Conservation (phyloP, 2,113 vertebrate genomes). For the Oceanodroma tethys region DNA sequence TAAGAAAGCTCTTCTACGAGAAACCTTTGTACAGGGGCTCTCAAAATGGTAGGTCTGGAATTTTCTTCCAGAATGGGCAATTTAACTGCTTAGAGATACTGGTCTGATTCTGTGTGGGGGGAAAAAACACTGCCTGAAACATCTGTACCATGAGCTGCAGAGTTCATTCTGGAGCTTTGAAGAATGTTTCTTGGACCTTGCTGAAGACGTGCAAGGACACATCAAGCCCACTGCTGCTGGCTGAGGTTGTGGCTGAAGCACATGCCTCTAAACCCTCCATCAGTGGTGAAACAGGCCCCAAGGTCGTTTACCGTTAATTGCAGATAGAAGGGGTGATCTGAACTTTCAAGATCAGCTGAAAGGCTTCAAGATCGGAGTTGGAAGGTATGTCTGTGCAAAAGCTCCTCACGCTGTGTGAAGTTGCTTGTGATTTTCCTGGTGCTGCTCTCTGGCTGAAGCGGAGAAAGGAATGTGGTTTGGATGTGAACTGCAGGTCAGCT, state of each 20-base stretch:
- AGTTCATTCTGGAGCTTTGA: rapidly evolving
- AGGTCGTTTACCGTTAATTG: rapidly evolving
- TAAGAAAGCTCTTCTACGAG: neutral
- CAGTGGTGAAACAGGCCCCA: neutral
- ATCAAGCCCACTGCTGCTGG: neutral
- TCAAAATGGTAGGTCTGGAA: rapidly evolving
- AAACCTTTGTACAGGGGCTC: neutral
- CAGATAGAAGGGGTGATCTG: too few species aligned
- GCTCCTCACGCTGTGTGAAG: rapidly evolving
- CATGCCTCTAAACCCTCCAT: neutral
- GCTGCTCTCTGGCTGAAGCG: too few species aligned
- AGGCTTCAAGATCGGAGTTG: rapidly evolving
- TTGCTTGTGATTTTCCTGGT: rapidly evolving
- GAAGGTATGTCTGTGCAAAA: rapidly evolving
- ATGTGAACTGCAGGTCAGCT: neutral
- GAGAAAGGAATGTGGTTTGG: rapidly evolving
- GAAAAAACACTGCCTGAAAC: rapidly evolving
- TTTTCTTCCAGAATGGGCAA: rapidly evolving
- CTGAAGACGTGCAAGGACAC: neutral
- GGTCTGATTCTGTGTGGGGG: neutral
- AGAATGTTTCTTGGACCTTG: neutral
- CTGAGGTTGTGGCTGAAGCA: neutral
- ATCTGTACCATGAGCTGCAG: rapidly evolving
- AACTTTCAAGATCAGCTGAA: neutral
- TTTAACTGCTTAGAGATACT: rapidly evolving